These are phyloP conservation scores for Phenganax marumi DNA, from an alignment of 92 coral and sea anemone species.

Conservation along the genomic window DNA sequence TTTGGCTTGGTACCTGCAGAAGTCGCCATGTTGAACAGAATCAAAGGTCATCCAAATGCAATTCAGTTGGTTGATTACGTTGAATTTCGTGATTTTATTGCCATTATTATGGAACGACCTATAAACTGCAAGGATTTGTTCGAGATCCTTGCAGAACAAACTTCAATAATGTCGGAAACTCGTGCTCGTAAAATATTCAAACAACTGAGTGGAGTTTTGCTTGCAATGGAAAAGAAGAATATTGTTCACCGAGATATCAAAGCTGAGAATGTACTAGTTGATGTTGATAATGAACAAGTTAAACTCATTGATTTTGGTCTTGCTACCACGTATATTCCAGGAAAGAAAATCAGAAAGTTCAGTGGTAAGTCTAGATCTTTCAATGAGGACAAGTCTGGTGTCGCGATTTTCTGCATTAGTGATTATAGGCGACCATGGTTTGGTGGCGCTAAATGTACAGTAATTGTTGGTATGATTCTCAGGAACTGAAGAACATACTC, in stretches of 20 bases:
- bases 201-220: slow-evolving; percentile 22
- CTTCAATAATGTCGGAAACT: slow-evolving; percentile 24
- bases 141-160: not conserved
- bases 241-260: slow-evolving; percentile 31
- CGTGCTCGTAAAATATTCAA: slow-evolving; percentile 26
- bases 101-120: slow-evolving; percentile 32
- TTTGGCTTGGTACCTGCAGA: slow-evolving; percentile 28
- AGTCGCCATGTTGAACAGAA: slow-evolving; percentile 31
- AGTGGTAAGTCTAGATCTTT: slow-evolving; percentile 14
- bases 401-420: not conserved
- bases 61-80: slow-evolving; percentile 33
- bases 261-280: slow-evolving; percentile 16
- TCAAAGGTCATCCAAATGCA: slow-evolving; percentile 43
- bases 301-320: slow-evolving; percentile 41
- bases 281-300: slow-evolving; percentile 35
- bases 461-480: not conserved
- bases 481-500: slow-evolving; percentile 25
- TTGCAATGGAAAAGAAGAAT: slow-evolving; percentile 25
- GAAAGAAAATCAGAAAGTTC: not conserved
- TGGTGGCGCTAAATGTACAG: not conserved
- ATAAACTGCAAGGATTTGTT: slow-evolving; percentile 30
- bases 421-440: not conserved
- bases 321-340: slow-evolving; percentile 22
- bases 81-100: not conserved
- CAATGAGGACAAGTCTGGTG: too few relatives aligned